Evolutionary conservation across 2,113 vertebrate species (phyloP), one percentile per base, ranked within the genome.

Genomic region (Cephalopterus ornatus): DNA sequence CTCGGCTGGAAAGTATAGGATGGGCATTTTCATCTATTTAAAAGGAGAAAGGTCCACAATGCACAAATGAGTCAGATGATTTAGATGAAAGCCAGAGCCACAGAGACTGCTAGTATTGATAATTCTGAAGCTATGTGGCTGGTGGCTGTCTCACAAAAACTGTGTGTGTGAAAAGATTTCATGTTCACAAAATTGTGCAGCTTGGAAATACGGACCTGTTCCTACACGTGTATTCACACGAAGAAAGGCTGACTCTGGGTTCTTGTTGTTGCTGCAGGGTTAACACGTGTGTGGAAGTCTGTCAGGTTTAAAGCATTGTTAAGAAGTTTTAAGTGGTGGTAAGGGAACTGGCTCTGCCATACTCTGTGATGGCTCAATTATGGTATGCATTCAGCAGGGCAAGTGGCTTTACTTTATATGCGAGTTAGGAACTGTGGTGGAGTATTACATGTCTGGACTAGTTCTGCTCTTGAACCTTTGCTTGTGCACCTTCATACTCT

Each of bases 241-340:
- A 80, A 14, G 17, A 22, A 53, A 66, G 32, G 37, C 47, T n/a
- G 56, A 59, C 28, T 19, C n/a, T 32, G 74, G 52, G 5, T 79
- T 82, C 63, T 63, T 47, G 32, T 61, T 90, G 14, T 1, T 66
- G 55, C 72, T 27, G 28, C 53, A 4, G 32, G 33, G 16, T 22
- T 82, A 68, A 46, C 18, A 5, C n/a, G 12, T 0, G 0, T 21
- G 0, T 26, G 62, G 49, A 6, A 11, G 23, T 32, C 61, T 58
- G 53, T 19, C 0, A 2, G 74, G 42, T 56, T 47, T 44, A 17
- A 49, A 53, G 71, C 47, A 1, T 0, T 0, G 5, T 52, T 72
- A 56, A 41, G 19, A 9, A 28, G 41, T 9, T 58, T 19, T n/a
- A 61, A 46, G 62, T 52, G 58, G 47, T 47, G 35, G 11, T 28